These are phyloP conservation scores for Strix aluco DNA, from an alignment of 2,113 vertebrate genomes.

Conservation along the genomic window DNA sequence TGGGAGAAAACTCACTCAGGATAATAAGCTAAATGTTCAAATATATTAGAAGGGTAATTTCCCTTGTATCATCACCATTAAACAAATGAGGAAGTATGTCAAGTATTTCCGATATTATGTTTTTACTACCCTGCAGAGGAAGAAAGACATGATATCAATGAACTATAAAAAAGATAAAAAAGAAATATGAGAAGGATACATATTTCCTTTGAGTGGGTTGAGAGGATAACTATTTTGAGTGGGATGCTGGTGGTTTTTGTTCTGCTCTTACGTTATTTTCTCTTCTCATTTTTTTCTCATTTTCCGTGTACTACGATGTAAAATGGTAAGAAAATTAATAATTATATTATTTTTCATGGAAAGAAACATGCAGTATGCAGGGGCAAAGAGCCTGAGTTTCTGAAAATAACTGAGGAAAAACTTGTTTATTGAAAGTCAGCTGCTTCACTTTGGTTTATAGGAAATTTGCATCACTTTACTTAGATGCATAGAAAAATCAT, in stretches of 20 bases:
- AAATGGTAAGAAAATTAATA: background rate
- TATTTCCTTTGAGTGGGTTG: background rate
- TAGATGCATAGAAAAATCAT: background rate
- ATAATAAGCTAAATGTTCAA: constrained; percentile 66
- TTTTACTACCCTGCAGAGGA: constrained; percentile 44
- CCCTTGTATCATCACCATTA: constrained; percentile 55
- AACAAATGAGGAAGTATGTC: constrained; percentile 54
- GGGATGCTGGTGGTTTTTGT: background rate
- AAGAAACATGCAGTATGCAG: background rate
- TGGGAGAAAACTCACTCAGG: constrained; percentile 43
- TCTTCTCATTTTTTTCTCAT: background rate
- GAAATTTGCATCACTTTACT: background rate
- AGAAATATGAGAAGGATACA: background rate
- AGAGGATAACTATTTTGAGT: background rate
- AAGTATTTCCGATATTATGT: constrained; percentile 29
- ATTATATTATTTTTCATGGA: background rate
- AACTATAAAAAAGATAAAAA: constrained; percentile 15
- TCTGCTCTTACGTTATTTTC: background rate
- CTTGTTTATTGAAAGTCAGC: background rate
- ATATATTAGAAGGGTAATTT: constrained; percentile 66
- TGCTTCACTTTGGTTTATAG: background rate
- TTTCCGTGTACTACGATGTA: background rate
- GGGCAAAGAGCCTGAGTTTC: background rate
- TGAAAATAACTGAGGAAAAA: background rate
- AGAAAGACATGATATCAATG: constrained; percentile 37